Base-by-base conservation (phyloP, 1,140 invertebrate species). In the Scaptodrosophila lebanonensis region DNA sequence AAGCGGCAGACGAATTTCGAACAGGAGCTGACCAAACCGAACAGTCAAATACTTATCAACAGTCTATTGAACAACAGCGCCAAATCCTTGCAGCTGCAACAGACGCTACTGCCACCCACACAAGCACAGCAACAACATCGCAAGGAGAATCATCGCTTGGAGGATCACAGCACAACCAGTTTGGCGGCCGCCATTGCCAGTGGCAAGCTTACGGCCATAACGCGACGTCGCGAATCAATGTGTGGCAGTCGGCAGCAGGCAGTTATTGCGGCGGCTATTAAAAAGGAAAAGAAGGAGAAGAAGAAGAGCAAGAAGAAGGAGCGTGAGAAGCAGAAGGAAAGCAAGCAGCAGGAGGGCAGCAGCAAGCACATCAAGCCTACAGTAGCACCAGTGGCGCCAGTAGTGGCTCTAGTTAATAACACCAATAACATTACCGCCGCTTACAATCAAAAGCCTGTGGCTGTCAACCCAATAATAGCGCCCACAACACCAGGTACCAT, bases 1-100 rank as follows among this genome's bases (percentile, higher is more conserved):
- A 85, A 85, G 40, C 67, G 83, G 0, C 83, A 85, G 39, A 72
- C 84, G 1, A 85, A 85, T 36, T 85, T 85, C 27, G 83, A 85
- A 12, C 83, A 85, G 45, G 83, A 85, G 50, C 51, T 83, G 1
- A 85, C 62, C 3, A 85, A 85, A 29, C 73, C 75, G 3, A 83
- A 83, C 5, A 79, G 75, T 12, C 73, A 79, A 56, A 79, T 79
- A 12, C 50, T 83, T 2, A 85, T 73, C 60, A 84, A 73, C 53
- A 77, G 69, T n/a, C 42, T 83, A 11, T 45, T 83, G 9, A 25
- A 76, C 3, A 83, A 83, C n/a, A 83, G 66, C 59, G 83, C 52
- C 40, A 83, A 77, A 5, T 36, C 49, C 17, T 12, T 11, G 40
- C 39, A 4, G 2, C 50, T 54, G 16, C 39, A 22, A 7, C 33